These are phyloP conservation scores for Channallabes apus DNA, from an alignment of 2,797 vertebrate species.

Conservation along the genomic window DNA sequence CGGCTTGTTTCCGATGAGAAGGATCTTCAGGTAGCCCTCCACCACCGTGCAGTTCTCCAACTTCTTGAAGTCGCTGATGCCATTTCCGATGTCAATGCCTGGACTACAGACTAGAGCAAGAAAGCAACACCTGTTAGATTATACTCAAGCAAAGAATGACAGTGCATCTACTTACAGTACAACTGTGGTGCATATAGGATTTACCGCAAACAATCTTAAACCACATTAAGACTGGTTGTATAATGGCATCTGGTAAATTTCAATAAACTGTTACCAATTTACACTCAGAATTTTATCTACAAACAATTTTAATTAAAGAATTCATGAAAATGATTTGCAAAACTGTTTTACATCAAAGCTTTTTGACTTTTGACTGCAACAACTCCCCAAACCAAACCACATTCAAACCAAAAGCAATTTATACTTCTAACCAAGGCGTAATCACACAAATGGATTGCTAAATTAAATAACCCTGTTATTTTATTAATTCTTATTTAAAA, in stretches of 20 bases:
- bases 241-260: not conserved
- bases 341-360: not conserved
- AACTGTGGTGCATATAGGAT: not conserved
- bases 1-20: constrained; percentile 88
- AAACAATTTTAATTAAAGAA: not conserved
- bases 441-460: not conserved
- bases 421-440: not conserved
- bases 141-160: not conserved
- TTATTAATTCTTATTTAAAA: not conserved
- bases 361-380: not conserved
- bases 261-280: not conserved
- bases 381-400: not conserved
- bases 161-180: too few relatives aligned
- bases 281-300: not conserved
- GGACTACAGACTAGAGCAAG: constrained; percentile 85
- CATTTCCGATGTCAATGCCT: constrained; percentile 92
- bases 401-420: not conserved
- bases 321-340: not conserved
- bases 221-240: not conserved
- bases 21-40: constrained; percentile 94
- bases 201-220: not conserved
- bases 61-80: constrained; percentile 84
- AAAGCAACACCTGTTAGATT: constrained; percentile 11
- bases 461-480: not conserved
- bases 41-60: constrained; percentile 97